phyloP scores from a whole-genome alignment of 2,888 invertebrate genomes.

The Lasius fuliginosus region DNA sequence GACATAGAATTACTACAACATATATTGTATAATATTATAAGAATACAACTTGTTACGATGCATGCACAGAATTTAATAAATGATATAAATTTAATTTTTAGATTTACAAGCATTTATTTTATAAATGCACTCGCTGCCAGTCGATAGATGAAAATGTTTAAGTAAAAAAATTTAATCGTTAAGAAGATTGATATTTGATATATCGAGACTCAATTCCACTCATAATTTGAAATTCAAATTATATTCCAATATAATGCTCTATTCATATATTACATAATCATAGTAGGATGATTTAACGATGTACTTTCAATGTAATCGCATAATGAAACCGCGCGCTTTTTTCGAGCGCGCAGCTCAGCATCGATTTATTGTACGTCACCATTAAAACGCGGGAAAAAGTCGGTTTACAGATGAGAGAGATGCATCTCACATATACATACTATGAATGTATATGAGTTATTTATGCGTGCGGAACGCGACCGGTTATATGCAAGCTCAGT shows the following conservation, averaged over 20 bases:
- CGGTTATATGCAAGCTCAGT: slow-evolving; percentile 65
- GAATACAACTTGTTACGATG: background rate
- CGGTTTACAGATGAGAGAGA: slow-evolving; percentile 3
- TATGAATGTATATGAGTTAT: slow-evolving; percentile 25
- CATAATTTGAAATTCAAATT: background rate
- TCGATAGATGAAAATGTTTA: background rate
- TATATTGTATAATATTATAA: background rate
- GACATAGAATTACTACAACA: background rate
- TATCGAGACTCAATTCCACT: background rate
- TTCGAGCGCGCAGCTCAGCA: background rate
- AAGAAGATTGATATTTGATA: background rate
- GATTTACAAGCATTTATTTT: background rate
- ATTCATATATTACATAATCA: slow-evolving; percentile 7
- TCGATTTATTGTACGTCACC: background rate
- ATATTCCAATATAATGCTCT: background rate
- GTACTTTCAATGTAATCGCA: background rate
- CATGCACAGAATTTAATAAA: background rate
- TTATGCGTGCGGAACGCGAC: slow-evolving; percentile 3
- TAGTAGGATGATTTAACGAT: background rate
- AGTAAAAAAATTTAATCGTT: background rate
- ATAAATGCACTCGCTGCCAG: background rate
- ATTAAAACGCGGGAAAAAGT: slow-evolving; percentile 10
- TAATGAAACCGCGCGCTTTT: background rate
- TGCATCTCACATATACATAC: background rate
- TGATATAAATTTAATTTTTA: slow-evolving; percentile 8